Percentiles rank a stretch among this genome's conserved stretches.
Conservation (phyloP, 2,797 vertebrate species). For the Macropodus opercularis region DNA sequence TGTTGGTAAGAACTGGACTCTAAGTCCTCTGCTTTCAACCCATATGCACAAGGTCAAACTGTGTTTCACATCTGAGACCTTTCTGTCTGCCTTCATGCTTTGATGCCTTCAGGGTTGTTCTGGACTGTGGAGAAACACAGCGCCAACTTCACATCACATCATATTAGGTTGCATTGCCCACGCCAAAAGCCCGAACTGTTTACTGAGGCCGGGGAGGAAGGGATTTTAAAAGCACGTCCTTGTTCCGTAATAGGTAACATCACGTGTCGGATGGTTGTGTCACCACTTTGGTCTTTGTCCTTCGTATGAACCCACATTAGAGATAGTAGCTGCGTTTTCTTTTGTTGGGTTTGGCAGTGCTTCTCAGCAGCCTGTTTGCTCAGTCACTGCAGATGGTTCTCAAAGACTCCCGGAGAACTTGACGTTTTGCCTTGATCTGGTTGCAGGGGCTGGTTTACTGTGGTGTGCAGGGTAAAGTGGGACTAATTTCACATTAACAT, state of each 20-base stretch:
- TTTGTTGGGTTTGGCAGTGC: conserved; percentile 2
- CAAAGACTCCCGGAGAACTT: conserved; percentile 17
- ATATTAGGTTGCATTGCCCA: conserved; percentile 33
- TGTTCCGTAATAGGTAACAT: conserved; percentile 16
- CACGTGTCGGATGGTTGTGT: conserved; percentile 17
- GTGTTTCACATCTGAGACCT: conserved; percentile 50
- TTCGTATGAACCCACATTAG: conserved; percentile 22
- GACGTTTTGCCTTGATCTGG: no score
- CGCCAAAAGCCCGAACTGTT: conserved; percentile 26
- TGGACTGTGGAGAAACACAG: conserved; percentile 32
- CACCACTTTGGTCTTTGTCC: conserved; percentile 27
- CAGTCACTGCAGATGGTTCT: conserved; percentile 21
- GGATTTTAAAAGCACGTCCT: conserved; percentile 18
- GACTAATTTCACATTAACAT: conserved; percentile 73
- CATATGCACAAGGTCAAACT: conserved; percentile 49
- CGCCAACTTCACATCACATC: conserved; percentile 65
- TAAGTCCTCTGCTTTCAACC: conserved; percentile 1
- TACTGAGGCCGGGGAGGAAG: conserved; percentile 17
- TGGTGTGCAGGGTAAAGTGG: conserved; percentile 53
- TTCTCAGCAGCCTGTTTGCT: background rate
- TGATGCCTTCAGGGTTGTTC: conserved; percentile 56
- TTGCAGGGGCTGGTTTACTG: conserved; percentile 39
- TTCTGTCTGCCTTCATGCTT: conserved; percentile 45
- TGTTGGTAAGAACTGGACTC: conserved; percentile 10
- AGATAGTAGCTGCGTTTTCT: no score